These are phyloP conservation scores for Ardeotis arabs DNA, from an alignment of 2,113 vertebrate genomes.

Conservation along the genomic window DNA sequence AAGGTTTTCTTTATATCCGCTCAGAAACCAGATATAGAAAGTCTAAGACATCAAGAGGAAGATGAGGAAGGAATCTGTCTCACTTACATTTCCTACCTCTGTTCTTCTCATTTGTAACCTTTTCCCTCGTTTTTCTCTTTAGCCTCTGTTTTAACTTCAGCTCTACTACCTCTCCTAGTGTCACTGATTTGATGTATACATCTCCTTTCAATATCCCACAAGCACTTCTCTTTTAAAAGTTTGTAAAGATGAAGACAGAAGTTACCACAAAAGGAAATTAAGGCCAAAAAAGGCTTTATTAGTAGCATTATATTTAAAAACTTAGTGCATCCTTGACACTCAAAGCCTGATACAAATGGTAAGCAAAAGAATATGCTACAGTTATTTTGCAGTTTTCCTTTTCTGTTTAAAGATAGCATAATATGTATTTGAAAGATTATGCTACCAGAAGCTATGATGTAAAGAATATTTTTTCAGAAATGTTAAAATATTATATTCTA, in stretches of 20 bases:
- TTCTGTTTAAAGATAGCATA: not conserved
- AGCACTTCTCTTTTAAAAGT: not conserved
- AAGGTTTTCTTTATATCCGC: not conserved
- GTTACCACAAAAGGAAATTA: not conserved
- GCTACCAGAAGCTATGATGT: not conserved
- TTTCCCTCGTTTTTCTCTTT: not conserved
- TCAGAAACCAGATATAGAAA: not conserved
- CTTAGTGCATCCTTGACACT: not conserved
- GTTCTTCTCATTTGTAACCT: not conserved
- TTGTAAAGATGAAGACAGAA: not conserved
- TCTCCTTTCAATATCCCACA: not conserved
- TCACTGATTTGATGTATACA: not conserved
- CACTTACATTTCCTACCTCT: not conserved
- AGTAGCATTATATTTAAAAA: not conserved
- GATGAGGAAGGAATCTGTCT: not conserved
- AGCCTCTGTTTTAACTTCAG: not conserved
- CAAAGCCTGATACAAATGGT: not conserved
- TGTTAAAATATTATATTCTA: not conserved
- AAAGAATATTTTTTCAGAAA: not conserved
- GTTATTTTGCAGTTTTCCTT: not conserved
- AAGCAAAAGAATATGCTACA: accelerated
- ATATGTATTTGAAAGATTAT: not conserved
- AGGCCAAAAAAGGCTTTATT: not conserved
- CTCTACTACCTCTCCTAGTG: not conserved
- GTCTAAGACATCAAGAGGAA: not conserved